A percentile compares a stretch with the other conserved stretches of the same genome.
phyloP scores from a whole-genome alignment of 2,113 vertebrate species.

The Recurvirostra avosetta region DNA sequence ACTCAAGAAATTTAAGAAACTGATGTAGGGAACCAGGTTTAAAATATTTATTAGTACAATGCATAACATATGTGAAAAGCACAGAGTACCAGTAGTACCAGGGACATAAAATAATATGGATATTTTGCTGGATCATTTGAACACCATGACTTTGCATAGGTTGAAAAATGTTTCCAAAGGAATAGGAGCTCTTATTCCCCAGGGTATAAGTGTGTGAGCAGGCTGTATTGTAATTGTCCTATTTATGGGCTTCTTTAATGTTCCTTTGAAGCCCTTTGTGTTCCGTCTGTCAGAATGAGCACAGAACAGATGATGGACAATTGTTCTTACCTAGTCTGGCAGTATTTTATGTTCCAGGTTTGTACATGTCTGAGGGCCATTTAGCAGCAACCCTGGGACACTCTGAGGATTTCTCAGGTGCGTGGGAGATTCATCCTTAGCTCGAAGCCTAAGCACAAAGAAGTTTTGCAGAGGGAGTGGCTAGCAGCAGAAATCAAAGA shows the following conservation, averaged over 20 bases:
- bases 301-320: background rate
- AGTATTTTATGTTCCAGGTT: background rate
- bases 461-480: background rate
- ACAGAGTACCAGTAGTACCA: background rate
- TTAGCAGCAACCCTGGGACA: background rate
- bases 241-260: background rate
- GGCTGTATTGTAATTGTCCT: background rate
- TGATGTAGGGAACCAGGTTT: background rate
- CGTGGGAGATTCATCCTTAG: background rate
- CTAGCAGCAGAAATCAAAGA: background rate
- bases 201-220: background rate
- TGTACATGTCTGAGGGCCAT: background rate
- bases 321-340: background rate
- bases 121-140: background rate
- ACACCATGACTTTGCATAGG: background rate
- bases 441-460: background rate
- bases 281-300: background rate
- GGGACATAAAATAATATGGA: background rate
- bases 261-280: background rate
- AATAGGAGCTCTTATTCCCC: background rate
- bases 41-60: background rate
- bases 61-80: background rate
- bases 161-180: background rate
- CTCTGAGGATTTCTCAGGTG: background rate
- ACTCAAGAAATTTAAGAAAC: background rate